Percentiles rank a stretch among this genome's conserved stretches.
Conservation (phyloP, 2,797 vertebrate species). For the Cyclura pinguis region DNA sequence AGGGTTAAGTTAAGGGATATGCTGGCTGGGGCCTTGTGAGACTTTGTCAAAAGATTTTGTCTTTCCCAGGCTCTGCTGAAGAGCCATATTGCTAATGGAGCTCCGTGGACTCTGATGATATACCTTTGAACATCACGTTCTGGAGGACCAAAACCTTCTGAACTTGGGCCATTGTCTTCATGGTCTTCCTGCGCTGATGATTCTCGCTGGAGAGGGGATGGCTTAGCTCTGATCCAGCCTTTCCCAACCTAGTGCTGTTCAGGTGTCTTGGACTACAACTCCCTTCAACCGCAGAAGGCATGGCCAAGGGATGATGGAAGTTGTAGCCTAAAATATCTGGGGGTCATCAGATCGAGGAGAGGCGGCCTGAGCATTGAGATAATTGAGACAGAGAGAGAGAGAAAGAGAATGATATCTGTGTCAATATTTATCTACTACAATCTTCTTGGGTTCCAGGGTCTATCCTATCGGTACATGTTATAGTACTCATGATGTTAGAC, state of each 20-base stretch:
- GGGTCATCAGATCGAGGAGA: neutral
- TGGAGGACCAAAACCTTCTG: neutral
- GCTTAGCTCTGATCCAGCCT: neutral
- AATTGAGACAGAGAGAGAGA: no score
- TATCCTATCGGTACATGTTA: neutral
- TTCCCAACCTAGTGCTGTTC: neutral
- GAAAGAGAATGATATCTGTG: neutral
- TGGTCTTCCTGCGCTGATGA: neutral
- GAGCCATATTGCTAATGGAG: neutral
- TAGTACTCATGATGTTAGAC: neutral
- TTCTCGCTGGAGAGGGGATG: neutral
- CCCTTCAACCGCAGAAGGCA: neutral
- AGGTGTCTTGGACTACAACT: neutral
- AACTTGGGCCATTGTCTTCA: neutral
- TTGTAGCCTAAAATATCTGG: neutral
- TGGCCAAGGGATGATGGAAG: neutral
- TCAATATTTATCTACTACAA: neutral
- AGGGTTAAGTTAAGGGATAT: no score
- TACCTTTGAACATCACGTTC: neutral
- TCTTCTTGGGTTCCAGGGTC: neutral
- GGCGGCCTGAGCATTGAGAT: neutral
- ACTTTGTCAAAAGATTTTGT: no score
- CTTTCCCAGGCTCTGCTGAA: no score
- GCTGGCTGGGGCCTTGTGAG: no score
- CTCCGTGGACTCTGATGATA: neutral